Evolutionary conservation across 2,797 vertebrate genomes (phyloP), one percentile per base, ranked within the genome.

Genomic region (Gorsachius magnificus): DNA sequence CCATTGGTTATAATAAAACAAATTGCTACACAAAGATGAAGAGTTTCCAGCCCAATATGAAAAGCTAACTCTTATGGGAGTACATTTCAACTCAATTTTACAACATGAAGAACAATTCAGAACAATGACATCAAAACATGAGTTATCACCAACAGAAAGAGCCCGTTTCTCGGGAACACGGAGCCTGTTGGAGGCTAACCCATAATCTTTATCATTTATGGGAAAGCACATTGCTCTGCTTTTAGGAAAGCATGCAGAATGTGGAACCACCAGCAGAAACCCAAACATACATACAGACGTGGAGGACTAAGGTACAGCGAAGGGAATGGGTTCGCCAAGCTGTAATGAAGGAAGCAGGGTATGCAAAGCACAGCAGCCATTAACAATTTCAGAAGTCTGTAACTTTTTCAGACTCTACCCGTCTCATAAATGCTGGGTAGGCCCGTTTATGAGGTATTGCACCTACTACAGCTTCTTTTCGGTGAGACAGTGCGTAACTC

Each of bases 291-390:
- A 76, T 7, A 91, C 50, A 88, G 31, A 83, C 83, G 97, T 82
- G 90, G 65, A 86, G 93, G 93, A 96, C 96, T 81, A 66, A 96
- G 92, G 87, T 95, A 96, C 88, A 96, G 95, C 95, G 93, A 94
- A 95, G 94, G 88, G 92, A 96, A 98, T 96, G 97, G 90, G 94
- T 61, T 97, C 5, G 91, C 97, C 97, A 98, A 98, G 97, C 97
- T 96, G 94, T 96, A 97, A 98, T 98, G 98, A 98, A 97, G 97
- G 97, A 98, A 98, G 98, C 98, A 93, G 96, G 93, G 96, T 85
- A 97, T 83, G 98, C 95, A 51, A 98, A 98, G 98, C 97, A 50
- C 91, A 98, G 98, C 97, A 97, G 97, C 97, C 60, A 43, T 64
- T 81, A 89, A 87, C 93, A 88, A 41, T 61, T 93, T 84, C 70